Percentiles rank a stretch among this genome's conserved stretches.
Conservation (phyloP, 2,113 vertebrate genomes). For the Peromyscus polionotus region DNA sequence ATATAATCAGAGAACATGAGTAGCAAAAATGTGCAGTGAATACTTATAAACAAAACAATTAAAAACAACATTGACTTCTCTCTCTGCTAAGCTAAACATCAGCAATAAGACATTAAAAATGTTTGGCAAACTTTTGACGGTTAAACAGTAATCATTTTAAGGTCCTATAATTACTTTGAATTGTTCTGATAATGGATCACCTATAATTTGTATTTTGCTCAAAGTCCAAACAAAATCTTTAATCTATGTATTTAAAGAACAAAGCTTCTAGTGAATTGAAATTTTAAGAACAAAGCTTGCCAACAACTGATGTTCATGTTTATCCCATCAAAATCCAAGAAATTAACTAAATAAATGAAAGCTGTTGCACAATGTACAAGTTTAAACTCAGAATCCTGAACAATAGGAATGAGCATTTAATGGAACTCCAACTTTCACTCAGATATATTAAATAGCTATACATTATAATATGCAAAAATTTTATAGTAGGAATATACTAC, state of each 20-base stretch:
- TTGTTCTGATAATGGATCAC: background rate
- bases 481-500: background rate
- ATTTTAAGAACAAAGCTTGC: background rate
- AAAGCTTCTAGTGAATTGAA: background rate
- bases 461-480: background rate
- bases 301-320: background rate
- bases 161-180: background rate
- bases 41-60: constrained; percentile 11
- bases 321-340: background rate
- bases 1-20: background rate
- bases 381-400: background rate
- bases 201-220: constrained; percentile 30
- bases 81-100: background rate
- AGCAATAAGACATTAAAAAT: constrained; percentile 18
- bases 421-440: background rate
- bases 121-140: background rate
- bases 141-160: background rate
- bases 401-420: background rate
- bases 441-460: background rate
- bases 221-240: background rate
- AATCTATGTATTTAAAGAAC: background rate
- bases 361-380: background rate
- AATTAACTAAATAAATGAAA: constrained; percentile 16
- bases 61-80: background rate
- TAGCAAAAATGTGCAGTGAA: background rate